These are phyloP conservation scores for Nephrotoma flavescens DNA, from an alignment of 2,888 invertebrate genomes.

Conservation along the genomic window DNA sequence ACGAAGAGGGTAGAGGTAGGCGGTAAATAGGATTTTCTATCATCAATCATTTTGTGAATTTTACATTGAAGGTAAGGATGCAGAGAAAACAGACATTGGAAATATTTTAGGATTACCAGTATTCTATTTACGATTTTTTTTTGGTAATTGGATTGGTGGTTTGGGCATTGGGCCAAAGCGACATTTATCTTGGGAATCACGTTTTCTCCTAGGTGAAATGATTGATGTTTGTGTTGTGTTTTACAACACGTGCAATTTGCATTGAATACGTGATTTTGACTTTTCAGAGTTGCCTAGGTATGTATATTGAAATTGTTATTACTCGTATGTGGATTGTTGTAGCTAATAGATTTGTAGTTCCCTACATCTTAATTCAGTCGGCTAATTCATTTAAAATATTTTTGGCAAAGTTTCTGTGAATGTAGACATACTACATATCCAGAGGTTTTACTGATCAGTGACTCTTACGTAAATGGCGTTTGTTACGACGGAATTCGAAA, in stretches of 20 bases:
- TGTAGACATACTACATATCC: too few species aligned
- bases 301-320: too few species aligned
- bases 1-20: not conserved
- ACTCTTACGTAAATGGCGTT: too few species aligned
- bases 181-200: not conserved
- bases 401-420: too few species aligned
- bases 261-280: not conserved
- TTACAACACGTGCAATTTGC: not conserved
- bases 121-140: not conserved
- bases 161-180: not conserved
- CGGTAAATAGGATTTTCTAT: not conserved
- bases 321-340: too few species aligned
- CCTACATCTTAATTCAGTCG: too few species aligned
- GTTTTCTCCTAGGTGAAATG: not conserved
- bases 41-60: not conserved
- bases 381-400: too few species aligned
- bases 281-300: too few species aligned
- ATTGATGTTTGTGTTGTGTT: not conserved
- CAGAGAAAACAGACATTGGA: not conserved
- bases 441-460: too few species aligned
- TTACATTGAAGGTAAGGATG: not conserved
- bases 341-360: too few species aligned
- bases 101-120: not conserved
- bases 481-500: too few species aligned
- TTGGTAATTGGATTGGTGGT: not conserved